Percentiles rank a stretch among this genome's conserved stretches.
These are phyloP conservation scores for Antheraea pernyi DNA, from an alignment of 1,140 invertebrate species.

Conservation along the genomic window DNA sequence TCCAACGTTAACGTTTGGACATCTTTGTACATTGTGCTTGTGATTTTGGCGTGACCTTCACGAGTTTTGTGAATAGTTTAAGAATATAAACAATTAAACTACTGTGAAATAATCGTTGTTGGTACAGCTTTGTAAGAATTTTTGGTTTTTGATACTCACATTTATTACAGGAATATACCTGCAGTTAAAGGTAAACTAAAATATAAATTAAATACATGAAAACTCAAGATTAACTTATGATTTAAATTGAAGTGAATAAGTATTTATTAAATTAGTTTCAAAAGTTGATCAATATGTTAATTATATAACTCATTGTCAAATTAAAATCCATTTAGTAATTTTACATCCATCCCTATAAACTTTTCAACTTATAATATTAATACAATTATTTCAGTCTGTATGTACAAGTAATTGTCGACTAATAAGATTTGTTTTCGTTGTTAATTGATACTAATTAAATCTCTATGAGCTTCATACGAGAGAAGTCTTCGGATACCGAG, in stretches of 20 bases:
- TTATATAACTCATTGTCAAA: too few species aligned
- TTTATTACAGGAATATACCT: neutral
- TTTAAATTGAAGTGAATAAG: neutral
- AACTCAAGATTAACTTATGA: neutral
- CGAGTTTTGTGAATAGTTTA: conserved; percentile 3
- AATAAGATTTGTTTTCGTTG: too few species aligned
- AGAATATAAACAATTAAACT: conserved; percentile 4
- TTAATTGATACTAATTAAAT: too few species aligned
- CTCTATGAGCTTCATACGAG: too few species aligned
- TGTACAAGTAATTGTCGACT: too few species aligned
- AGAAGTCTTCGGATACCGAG: too few species aligned
- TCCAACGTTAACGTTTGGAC: neutral
- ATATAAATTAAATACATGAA: too few species aligned
- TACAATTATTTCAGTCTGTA: too few species aligned
- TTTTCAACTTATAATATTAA: too few species aligned
- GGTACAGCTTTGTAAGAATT: neutral
- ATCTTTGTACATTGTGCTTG: conserved; percentile 13
- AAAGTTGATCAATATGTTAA: neutral
- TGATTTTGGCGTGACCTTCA: conserved; percentile 30
- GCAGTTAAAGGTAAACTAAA: neutral
- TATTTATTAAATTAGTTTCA: neutral
- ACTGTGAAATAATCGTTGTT: conserved; percentile 1
- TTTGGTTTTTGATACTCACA: neutral
- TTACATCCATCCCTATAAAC: too few species aligned
- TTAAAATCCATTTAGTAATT: too few species aligned